phyloP scores from a whole-genome alignment of 1,140 invertebrate genomes.

The Musca domestica region DNA sequence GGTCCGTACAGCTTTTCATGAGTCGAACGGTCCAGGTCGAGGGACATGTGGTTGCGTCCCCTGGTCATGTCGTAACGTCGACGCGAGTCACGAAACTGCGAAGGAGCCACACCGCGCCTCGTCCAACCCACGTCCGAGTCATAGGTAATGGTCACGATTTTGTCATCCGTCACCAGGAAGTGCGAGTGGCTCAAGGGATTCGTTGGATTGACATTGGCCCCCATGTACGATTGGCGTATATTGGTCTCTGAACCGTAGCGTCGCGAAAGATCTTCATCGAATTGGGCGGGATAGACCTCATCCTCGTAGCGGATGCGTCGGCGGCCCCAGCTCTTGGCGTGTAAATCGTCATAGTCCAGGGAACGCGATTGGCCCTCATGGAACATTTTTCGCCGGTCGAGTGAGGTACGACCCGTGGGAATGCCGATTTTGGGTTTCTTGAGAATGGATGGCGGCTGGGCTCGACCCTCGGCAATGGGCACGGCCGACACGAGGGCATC shows the following conservation, averaged over 20 bases:
- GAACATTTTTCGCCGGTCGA: slow-evolving; percentile 44
- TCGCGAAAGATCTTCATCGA: slow-evolving; percentile 32
- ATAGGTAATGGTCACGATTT: slow-evolving; percentile 54
- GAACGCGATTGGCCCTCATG: slow-evolving; percentile 50
- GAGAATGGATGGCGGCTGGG: slow-evolving; percentile 42
- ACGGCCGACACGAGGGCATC: slow-evolving; percentile 46
- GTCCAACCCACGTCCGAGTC: slow-evolving; percentile 56
- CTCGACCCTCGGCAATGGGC: slow-evolving; percentile 42
- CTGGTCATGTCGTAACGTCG: slow-evolving; percentile 32
- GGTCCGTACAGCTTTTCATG: slow-evolving; percentile 49
- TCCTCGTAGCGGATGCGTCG: slow-evolving; percentile 50
- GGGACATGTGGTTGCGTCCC: slow-evolving; percentile 46
- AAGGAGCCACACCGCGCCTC: slow-evolving; percentile 44
- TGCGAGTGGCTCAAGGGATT: slow-evolving; percentile 52
- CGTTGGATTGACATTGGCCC: slow-evolving; percentile 42
- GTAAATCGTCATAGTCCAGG: slow-evolving; percentile 50
- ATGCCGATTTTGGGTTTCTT: slow-evolving; percentile 44
- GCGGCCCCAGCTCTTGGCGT: slow-evolving; percentile 47
- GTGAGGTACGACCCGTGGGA: slow-evolving; percentile 16
- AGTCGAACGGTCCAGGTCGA: slow-evolving; percentile 46
- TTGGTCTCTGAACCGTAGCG: slow-evolving; percentile 50
- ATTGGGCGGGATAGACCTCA: slow-evolving; percentile 35
- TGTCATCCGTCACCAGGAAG: slow-evolving; percentile 54
- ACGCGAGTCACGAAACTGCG: slow-evolving; percentile 40
- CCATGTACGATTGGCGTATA: slow-evolving; percentile 51